A percentile compares a stretch with the other conserved stretches of the same genome.
phyloP scores from a whole-genome alignment of 2,888 invertebrate genomes.

The Acanthoscelides obtectus region DNA sequence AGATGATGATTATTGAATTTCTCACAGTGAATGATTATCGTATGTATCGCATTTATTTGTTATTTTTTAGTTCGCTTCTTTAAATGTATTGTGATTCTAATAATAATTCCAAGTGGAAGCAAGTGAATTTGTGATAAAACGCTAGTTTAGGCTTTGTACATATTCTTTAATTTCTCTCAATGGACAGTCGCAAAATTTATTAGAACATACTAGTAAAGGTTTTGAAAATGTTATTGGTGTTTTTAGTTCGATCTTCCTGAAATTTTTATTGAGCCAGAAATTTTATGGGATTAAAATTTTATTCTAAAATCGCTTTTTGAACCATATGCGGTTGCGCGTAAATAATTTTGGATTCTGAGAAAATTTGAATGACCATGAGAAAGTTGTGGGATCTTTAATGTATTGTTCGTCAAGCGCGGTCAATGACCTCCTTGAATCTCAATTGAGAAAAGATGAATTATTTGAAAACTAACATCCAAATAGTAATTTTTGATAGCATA shows the following conservation, averaged over 20 bases:
- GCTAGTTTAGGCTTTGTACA: constrained; percentile 34
- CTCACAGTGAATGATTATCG: neutral
- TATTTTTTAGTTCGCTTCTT: constrained; percentile 40
- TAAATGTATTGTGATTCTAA: constrained; percentile 45
- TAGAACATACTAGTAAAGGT: neutral
- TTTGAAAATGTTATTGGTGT: neutral
- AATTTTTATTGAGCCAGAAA: no score
- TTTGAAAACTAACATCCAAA: no score
- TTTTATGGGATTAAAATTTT: no score
- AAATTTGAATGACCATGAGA: no score
- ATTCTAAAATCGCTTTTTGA: no score
- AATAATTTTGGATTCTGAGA: no score
- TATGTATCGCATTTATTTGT: constrained; percentile 29
- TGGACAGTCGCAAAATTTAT: neutral
- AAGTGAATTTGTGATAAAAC: constrained; percentile 47
- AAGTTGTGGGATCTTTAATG: no score
- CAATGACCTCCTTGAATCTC: no score
- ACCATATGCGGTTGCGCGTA: no score
- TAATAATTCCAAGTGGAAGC: constrained; percentile 44
- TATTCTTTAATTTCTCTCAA: constrained; percentile 10
- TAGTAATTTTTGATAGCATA: no score
- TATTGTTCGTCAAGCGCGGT: no score
- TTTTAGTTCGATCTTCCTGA: constrained; percentile 8
- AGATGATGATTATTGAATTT: neutral
- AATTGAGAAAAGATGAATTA: no score